Evolutionary conservation across 2,888 invertebrate genomes (phyloP).

Genomic region (Cynaeus angustus): DNA sequence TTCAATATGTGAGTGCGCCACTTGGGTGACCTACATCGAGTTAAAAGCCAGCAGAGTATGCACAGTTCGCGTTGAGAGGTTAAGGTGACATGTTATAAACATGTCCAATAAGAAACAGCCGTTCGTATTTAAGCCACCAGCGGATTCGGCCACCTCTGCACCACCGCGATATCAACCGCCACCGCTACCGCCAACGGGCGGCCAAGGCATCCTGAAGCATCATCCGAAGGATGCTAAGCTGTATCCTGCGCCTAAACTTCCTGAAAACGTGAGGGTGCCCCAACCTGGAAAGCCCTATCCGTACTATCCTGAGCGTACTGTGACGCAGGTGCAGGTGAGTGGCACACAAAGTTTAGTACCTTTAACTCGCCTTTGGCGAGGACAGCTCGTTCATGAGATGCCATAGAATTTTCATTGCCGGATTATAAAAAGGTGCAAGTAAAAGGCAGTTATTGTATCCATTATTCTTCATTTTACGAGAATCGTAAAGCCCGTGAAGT

Average conservation of each 20-base stretch:
- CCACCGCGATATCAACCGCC: constrained; percentile 88
- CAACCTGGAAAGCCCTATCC: constrained; percentile 52
- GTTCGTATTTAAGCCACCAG: constrained; percentile 66
- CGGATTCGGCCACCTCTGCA: constrained; percentile 68
- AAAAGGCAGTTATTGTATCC: too few relatives aligned
- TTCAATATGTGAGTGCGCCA: constrained; percentile 63
- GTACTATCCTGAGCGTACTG: constrained; percentile 43
- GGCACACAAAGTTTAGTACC: neutral
- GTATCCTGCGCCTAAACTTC: constrained; percentile 60
- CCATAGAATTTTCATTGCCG: too few relatives aligned
- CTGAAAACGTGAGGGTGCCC: constrained; percentile 58
- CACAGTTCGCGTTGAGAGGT: constrained; percentile 59
- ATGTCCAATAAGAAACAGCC: constrained; percentile 72
- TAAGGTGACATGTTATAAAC: constrained; percentile 60
- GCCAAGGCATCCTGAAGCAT: constrained; percentile 79
- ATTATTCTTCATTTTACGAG: too few relatives aligned
- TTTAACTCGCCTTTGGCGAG: too few relatives aligned
- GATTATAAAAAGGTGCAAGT: too few relatives aligned
- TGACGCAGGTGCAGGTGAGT: constrained; percentile 44
- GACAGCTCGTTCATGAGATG: too few relatives aligned
- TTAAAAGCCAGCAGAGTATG: constrained; percentile 64
- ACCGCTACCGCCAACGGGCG: constrained; percentile 78
- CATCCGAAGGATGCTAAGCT: constrained; percentile 70
- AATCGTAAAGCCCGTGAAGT: too few relatives aligned
- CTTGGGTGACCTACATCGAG: constrained; percentile 69